Evolutionary conservation across 1,140 invertebrate genomes (phyloP), one percentile per base, ranked within the genome.

Genomic region (Xylocopa sonorina): DNA sequence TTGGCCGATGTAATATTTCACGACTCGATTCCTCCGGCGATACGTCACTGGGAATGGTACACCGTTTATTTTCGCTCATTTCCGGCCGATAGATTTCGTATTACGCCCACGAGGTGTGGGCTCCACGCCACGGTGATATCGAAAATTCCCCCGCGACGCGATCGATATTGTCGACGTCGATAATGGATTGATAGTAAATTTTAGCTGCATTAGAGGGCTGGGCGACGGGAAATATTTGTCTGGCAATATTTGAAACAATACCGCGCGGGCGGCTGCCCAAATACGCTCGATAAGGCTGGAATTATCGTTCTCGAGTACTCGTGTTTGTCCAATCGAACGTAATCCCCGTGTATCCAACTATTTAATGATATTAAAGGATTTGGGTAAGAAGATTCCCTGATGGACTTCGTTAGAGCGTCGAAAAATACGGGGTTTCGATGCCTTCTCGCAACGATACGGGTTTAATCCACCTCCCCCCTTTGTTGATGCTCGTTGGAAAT

Each of bases 191-290:
- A 41, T 38, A 21, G 27, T n/a, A n/a, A 48, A 48, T 66, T 66
- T 10, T 29, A n/a, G 10, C 10, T 7, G 38, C 41, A 46, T 64
- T 64, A 64, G 63, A 32, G 29, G 24, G 6, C 14, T n/a, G n/a
- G 7, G 14, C 41, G 14, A 66, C 5, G 63, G 27, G 18, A 48
- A 48, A 66, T 66, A 66, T 66, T 66, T 48, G 63, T 48, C 21
- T 4, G 27, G 48, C 16, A 66, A 66, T 66, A 48, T 66, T 66
- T 66, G 63, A 66, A 66, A 32, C n/a, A 27, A 66, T 48, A n/a
- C 18, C 27, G n/a, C 27, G 18, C 27, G 18, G 14, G 21, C 3
- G 18, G 34, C 18, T 66, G 63, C 48, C 29, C 63, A 66, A 66
- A 66, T 27, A 66, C 43, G 9, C 18, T 24, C 27, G 21, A 46